Percentiles rank a stretch among this genome's conserved stretches.
Conservation (phyloP, 2,113 vertebrate genomes). For the Catharus bicknelli region DNA sequence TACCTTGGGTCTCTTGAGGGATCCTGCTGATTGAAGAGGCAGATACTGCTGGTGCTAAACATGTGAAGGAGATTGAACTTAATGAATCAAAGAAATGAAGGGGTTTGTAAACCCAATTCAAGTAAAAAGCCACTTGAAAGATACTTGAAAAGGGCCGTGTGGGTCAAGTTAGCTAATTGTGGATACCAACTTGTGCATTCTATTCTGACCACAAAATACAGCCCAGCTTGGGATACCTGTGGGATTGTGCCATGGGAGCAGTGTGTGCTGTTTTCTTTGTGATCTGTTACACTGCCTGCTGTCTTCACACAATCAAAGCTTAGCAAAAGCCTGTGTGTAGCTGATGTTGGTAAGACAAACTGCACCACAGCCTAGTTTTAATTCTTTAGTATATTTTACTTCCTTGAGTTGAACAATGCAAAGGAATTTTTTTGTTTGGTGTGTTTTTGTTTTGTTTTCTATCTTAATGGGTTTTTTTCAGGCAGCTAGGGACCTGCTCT, state of each 20-base stretch:
- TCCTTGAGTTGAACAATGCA: background rate
- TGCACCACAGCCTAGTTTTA: background rate
- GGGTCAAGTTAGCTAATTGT: constrained; percentile 37
- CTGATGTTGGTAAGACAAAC: background rate
- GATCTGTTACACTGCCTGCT: background rate
- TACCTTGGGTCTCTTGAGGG: background rate
- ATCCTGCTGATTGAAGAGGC: constrained; percentile 1
- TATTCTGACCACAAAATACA: background rate
- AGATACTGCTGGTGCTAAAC: background rate
- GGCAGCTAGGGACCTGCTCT: background rate
- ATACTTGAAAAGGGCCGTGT: background rate
- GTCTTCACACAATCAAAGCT: background rate
- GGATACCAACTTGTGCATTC: background rate
- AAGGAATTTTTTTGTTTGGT: accelerated
- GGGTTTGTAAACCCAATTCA: background rate
- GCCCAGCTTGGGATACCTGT: background rate
- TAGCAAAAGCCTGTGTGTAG: background rate
- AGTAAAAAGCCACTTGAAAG: constrained; percentile 23
- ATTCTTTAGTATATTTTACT: background rate
- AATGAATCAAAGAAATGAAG: constrained; percentile 7
- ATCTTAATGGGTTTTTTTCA: background rate
- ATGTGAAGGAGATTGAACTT: background rate
- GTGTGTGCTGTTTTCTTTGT: background rate
- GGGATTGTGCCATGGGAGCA: background rate
- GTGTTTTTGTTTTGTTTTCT: background rate